Percentiles rank a stretch among this genome's conserved stretches.
These are phyloP conservation scores for Drosophila triauraria DNA, from an alignment of 1,140 invertebrate species.

Conservation along the genomic window DNA sequence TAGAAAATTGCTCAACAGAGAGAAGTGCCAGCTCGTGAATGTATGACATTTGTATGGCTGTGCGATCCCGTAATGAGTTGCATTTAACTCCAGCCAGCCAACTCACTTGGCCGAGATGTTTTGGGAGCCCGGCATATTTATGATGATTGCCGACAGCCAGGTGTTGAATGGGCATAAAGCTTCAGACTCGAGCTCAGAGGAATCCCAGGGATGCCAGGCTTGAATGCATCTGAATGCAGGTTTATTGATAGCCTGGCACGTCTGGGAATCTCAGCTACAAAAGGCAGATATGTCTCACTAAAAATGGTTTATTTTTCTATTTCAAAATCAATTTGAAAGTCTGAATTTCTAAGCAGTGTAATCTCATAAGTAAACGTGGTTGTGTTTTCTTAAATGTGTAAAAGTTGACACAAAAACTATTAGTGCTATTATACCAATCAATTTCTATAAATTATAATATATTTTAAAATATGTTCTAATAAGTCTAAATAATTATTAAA, in stretches of 20 bases:
- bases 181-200: background rate
- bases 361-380: too few relatives aligned
- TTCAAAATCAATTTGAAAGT: too few relatives aligned
- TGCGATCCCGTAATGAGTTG: constrained; percentile 70
- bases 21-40: constrained; percentile 37
- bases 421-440: too few relatives aligned
- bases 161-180: constrained; percentile 44
- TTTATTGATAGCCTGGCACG: constrained; percentile 22
- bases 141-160: constrained; percentile 35
- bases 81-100: constrained; percentile 61
- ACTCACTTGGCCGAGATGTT: constrained; percentile 42
- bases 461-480: too few relatives aligned
- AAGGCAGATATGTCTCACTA: background rate
- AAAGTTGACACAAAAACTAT: too few relatives aligned
- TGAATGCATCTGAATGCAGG: constrained; percentile 38
- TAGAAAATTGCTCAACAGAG: constrained; percentile 68
- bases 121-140: constrained; percentile 39
- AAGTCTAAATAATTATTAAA: too few relatives aligned
- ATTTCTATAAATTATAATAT: too few relatives aligned
- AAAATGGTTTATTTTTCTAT: background rate
- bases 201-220: constrained; percentile 14
- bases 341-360: too few relatives aligned
- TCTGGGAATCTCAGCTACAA: background rate
- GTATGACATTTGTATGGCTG: constrained; percentile 33
- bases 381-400: too few relatives aligned